Conservation (phyloP, 2,888 invertebrate species). For the Plagiodera versicolora region DNA sequence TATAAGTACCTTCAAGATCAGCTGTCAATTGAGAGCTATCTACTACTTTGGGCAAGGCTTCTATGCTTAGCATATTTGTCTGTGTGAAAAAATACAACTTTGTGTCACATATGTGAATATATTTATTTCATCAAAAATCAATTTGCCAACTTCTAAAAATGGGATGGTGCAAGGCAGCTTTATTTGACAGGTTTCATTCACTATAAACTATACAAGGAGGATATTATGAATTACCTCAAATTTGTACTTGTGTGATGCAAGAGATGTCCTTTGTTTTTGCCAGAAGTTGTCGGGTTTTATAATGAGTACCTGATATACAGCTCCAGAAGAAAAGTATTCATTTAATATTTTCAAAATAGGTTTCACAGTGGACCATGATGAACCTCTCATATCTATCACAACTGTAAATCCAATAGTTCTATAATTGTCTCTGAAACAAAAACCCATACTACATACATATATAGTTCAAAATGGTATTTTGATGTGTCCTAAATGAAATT, state of each 20-base stretch:
- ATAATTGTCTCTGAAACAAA: slow-evolving; percentile 75
- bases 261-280: slow-evolving; percentile 97
- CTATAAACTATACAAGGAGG: too few species aligned
- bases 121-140: too few species aligned
- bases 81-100: slow-evolving; percentile 61
- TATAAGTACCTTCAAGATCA: slow-evolving; percentile 91
- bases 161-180: too few species aligned
- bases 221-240: slow-evolving; percentile 92
- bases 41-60: slow-evolving; percentile 89
- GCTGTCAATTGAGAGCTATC: slow-evolving; percentile 90
- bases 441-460: neutral
- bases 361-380: slow-evolving; percentile 95
- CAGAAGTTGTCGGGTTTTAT: slow-evolving; percentile 99
- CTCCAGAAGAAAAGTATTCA: slow-evolving; percentile 90
- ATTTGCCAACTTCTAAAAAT: too few species aligned
- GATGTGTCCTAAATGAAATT: too few species aligned
- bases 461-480: too few species aligned
- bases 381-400: slow-evolving; percentile 96
- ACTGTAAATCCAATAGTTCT: slow-evolving; percentile 91
- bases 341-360: slow-evolving; percentile 95
- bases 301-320: slow-evolving; percentile 92
- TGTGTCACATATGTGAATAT: too few species aligned
- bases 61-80: slow-evolving; percentile 96
- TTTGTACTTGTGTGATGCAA: slow-evolving; percentile 97
- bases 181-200: too few species aligned